Conservation (phyloP, 2,797 vertebrate species). For the Momotus momota region DNA sequence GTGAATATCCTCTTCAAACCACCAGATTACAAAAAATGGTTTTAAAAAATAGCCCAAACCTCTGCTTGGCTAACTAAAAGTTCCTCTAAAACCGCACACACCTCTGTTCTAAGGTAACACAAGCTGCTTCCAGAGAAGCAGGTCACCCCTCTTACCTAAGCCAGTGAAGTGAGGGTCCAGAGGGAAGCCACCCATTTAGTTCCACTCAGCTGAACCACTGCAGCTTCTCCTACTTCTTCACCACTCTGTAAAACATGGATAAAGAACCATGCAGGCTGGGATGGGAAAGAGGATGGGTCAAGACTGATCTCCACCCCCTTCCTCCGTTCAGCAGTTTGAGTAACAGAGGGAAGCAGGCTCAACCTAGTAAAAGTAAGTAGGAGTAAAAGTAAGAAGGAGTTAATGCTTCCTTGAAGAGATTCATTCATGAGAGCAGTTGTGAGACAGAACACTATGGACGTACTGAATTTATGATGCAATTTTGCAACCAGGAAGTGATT, state of each 20-base stretch:
- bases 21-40: background rate
- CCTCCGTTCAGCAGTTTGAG: constrained; percentile 36
- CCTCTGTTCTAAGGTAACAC: background rate
- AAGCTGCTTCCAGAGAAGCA: constrained; percentile 13
- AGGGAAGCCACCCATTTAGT: constrained; percentile 51
- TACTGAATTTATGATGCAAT: background rate
- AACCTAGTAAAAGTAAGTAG: constrained; percentile 39
- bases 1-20: background rate
- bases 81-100: background rate
- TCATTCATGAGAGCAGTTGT: constrained; percentile 5
- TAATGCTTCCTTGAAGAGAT: constrained; percentile 38
- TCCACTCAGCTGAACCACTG: constrained; percentile 48
- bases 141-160: constrained; percentile 45
- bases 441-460: background rate
- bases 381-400: background rate
- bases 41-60: background rate
- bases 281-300: background rate
- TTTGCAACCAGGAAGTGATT: background rate
- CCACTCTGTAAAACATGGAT: constrained; percentile 46
- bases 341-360: constrained; percentile 48
- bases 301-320: constrained; percentile 15
- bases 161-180: constrained; percentile 42
- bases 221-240: constrained; percentile 62
- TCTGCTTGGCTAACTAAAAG: background rate
- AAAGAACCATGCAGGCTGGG: constrained; percentile 30